A percentile compares a stretch with the other conserved stretches of the same genome.
Conservation (phyloP, 2,797 vertebrate species). For the Danio tinwini region DNA sequence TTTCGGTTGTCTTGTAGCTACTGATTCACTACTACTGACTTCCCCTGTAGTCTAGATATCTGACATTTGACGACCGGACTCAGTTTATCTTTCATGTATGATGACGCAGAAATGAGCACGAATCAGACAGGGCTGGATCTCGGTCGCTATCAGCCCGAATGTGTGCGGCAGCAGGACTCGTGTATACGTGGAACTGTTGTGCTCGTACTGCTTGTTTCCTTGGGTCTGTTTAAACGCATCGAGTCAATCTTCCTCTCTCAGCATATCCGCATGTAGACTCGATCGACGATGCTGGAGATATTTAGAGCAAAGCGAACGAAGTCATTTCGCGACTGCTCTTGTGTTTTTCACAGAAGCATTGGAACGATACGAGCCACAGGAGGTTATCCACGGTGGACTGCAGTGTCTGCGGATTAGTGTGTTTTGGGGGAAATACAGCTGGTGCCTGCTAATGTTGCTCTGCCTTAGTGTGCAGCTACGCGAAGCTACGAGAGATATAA, state of each 20-base stretch:
- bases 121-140: no score
- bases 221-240: constrained; percentile 9
- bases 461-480: not conserved
- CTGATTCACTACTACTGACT: no score
- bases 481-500: not conserved
- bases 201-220: constrained; percentile 47
- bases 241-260: constrained; percentile 21
- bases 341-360: not conserved
- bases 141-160: no score
- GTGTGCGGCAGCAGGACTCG: not conserved
- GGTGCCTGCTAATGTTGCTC: constrained; percentile 18
- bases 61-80: no score
- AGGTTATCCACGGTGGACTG: not conserved
- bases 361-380: not conserved
- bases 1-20: no score
- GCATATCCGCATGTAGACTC: constrained; percentile 10
- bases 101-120: not conserved
- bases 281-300: constrained; percentile 17
- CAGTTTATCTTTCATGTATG: no score
- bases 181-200: constrained; percentile 48
- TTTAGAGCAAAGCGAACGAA: not conserved
- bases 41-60: no score
- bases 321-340: not conserved
- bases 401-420: constrained; percentile 2
- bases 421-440: not conserved